phyloP scores from a whole-genome alignment of 37 sponge, comb jelly and placozoan species.

The Ianthella basta region DNA sequence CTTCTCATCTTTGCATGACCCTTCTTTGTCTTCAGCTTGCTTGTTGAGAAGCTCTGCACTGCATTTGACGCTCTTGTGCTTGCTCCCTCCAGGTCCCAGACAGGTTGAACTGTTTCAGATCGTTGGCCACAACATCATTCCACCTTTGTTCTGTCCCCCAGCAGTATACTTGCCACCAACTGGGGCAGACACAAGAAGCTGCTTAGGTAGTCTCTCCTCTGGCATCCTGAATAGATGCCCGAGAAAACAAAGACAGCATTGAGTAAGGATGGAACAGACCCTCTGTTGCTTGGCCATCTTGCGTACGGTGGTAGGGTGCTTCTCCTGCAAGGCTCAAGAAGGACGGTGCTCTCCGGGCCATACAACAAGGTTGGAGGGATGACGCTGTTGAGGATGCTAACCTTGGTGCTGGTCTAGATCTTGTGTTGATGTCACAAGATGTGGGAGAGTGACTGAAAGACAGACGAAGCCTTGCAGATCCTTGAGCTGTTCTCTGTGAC shows the following conservation, averaged over 20 bases:
- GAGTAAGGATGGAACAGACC: not conserved
- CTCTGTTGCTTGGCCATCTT: too few relatives aligned
- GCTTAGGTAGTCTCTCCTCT: not conserved
- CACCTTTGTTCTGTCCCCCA: not conserved
- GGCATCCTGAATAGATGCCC: slow-evolving; percentile 1
- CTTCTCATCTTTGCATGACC: not conserved
- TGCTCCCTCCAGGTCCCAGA: slow-evolving; percentile 18
- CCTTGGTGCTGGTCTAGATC: not conserved
- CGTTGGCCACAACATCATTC: not conserved
- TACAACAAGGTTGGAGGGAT: not conserved
- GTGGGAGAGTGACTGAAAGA: not conserved
- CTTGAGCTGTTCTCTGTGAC: not conserved
- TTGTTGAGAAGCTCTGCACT: slow-evolving; percentile 15
- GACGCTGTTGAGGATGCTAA: not conserved
- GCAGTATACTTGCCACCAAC: not conserved
- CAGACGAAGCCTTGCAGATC: slow-evolving; percentile 13
- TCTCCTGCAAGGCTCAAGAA: not conserved
- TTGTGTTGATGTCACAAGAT: slow-evolving; percentile 8
- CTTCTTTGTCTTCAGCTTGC: slow-evolving; percentile 2
- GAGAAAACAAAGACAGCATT: not conserved
- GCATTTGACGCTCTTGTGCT: slow-evolving; percentile 6
- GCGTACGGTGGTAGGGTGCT: too few relatives aligned
- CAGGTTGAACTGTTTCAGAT: not conserved
- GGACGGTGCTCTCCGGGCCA: slow-evolving; percentile 3
- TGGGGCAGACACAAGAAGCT: slow-evolving; percentile 14